Evolutionary conservation across 30 jellyfish, hydroid and myxozoan genomes (phyloP), one percentile per base, ranked within the genome.

Genomic region (Aurelia coerulea): DNA sequence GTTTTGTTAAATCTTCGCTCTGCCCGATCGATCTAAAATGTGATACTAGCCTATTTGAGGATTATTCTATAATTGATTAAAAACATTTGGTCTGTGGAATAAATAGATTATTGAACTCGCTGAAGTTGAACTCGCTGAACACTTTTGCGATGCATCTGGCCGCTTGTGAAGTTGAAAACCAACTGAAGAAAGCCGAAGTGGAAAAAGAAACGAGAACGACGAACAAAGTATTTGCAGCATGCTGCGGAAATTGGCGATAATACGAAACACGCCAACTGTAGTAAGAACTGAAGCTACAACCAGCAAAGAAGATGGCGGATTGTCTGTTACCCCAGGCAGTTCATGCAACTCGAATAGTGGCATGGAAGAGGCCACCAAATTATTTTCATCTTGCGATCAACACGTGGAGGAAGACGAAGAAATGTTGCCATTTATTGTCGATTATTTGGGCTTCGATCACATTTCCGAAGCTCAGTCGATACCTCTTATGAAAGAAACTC

Each of bases 401-500:
- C 93, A 84, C 93, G 91, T 88, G 88, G 96, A 76, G 31, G 92
- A 82, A 54, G 97, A 95, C 29, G 91, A 76, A 35, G 95, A 87
- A 42, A 94, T 86, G 29, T 42, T 95, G 66, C 95, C 99, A 5
- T 95, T 95, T 82, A 95, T 84, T 68, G 96, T 95, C 63, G 99
- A 95, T 81, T 95, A 95, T 77, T 75, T 95, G 19, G 99, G 99
- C 50, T 95, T 91, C 13, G 99, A 95, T 76, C 97, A 95, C 50
- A 89, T 95, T 42, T 95, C 99, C 39, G 99, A 95, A 68, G 99
- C 97, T 29, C 97, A 95, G 90, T 95, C 99, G 66, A 76, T 88
- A 18, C 98, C 99, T 5, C 63, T 95, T 5, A 72, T 95, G 87
- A 88, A 91, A 88, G 99, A 95, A 77, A 95, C 99, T 2, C 75